Conservation (phyloP, 2,113 vertebrate genomes). For the Antigone vipio region DNA sequence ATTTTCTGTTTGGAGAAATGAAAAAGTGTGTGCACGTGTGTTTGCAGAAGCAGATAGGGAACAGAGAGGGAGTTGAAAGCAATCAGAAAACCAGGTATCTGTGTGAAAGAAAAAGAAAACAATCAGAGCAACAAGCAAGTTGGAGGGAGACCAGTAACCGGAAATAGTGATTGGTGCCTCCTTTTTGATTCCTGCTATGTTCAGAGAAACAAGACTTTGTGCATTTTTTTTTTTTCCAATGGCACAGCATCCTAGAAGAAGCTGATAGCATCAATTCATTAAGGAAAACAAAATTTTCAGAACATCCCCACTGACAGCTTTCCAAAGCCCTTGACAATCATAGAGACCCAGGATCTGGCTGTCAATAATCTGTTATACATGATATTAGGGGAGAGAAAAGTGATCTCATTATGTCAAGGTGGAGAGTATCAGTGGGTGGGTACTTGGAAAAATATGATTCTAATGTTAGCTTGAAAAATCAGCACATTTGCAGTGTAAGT, state of each 20-base stretch:
- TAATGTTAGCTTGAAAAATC: neutral
- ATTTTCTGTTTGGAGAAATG: neutral
- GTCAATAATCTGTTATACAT: neutral
- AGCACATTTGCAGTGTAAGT: neutral
- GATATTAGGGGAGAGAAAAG: neutral
- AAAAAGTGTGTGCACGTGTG: neutral
- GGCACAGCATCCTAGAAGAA: neutral
- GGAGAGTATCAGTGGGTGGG: neutral
- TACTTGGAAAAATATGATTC: neutral
- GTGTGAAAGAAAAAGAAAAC: neutral
- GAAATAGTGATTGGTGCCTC: neutral
- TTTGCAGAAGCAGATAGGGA: neutral
- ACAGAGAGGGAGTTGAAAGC: neutral
- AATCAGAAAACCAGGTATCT: neutral
- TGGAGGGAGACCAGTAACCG: neutral
- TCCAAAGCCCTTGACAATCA: neutral
- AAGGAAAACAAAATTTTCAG: neutral
- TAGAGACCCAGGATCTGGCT: neutral
- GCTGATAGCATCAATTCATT: neutral
- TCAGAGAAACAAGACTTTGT: neutral
- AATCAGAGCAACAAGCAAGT: neutral
- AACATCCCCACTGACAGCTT: neutral
- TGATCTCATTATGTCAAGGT: neutral
- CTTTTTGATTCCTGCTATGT: neutral
- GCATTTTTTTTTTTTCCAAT: neutral